phyloP scores from a whole-genome alignment of 2,888 invertebrate genomes.

The Euphydryas editha region DNA sequence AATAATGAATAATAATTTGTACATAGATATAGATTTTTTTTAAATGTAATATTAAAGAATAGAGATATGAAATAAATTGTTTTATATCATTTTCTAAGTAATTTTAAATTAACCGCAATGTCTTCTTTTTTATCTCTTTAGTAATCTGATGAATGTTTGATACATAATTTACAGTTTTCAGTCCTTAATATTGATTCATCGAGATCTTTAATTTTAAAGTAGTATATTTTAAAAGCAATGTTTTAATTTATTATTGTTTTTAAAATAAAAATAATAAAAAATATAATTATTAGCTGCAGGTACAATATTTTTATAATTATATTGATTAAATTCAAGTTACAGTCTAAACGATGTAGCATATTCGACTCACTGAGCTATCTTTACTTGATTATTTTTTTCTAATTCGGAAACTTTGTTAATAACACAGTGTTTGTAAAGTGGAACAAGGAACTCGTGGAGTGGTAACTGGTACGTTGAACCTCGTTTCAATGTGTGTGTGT shows the following conservation, averaged over 20 bases:
- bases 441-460: constrained; percentile 83
- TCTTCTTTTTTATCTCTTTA: too few relatives aligned
- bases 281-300: background rate
- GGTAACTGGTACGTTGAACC: constrained; percentile 81
- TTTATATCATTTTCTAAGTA: too few relatives aligned
- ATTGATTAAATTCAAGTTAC: background rate
- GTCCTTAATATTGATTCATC: too few relatives aligned
- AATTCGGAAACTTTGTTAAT: constrained; percentile 76
- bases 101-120: too few relatives aligned
- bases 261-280: background rate
- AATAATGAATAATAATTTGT: too few relatives aligned
- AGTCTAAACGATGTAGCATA: background rate
- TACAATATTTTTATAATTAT: background rate
- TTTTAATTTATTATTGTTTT: background rate
- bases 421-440: constrained; percentile 82
- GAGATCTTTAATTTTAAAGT: too few relatives aligned
- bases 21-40: too few relatives aligned
- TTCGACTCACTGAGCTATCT: background rate
- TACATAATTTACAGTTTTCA: too few relatives aligned
- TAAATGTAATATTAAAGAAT: too few relatives aligned
- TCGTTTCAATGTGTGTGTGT: constrained; percentile 62
- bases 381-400: constrained; percentile 30
- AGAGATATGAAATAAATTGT: too few relatives aligned
- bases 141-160: too few relatives aligned
- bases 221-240: too few relatives aligned